Conservation (phyloP, 2,797 vertebrate genomes). For the Tapera naevia region DNA sequence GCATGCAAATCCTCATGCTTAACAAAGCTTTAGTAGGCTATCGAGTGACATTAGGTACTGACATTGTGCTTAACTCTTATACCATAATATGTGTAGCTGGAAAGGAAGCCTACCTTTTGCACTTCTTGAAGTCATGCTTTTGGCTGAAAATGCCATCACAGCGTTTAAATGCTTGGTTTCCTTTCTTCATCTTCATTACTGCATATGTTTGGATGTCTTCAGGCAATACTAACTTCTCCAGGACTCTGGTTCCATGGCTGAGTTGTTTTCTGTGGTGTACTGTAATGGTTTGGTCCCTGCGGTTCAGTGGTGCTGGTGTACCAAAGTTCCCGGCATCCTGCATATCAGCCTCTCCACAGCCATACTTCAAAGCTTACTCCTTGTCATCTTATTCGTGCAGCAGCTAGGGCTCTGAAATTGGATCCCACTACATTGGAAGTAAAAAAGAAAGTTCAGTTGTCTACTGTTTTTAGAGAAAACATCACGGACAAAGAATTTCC, state of each 20-base stretch:
- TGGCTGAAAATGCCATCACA: neutral
- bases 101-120: neutral
- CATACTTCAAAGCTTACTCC: constrained; percentile 40
- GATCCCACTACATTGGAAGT: neutral
- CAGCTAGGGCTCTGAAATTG: constrained; percentile 64
- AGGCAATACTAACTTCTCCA: neutral
- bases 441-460: neutral
- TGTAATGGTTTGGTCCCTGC: constrained; percentile 12
- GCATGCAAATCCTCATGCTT: constrained; percentile 36
- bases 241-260: neutral
- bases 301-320: neutral
- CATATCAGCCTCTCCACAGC: neutral
- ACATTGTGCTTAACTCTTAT: neutral
- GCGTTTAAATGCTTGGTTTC: neutral
- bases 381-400: constrained; percentile 45
- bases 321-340: neutral
- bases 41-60: constrained; percentile 11
- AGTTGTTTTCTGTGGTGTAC: neutral
- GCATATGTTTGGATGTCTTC: neutral
- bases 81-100: neutral
- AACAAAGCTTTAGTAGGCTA: constrained; percentile 43
- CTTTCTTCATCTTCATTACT: neutral
- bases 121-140: neutral
- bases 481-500: constrained; percentile 59
- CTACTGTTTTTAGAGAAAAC: constrained; percentile 59